phyloP scores from a whole-genome alignment of 2,113 vertebrate genomes.

The Syrrhaptes paradoxus region DNA sequence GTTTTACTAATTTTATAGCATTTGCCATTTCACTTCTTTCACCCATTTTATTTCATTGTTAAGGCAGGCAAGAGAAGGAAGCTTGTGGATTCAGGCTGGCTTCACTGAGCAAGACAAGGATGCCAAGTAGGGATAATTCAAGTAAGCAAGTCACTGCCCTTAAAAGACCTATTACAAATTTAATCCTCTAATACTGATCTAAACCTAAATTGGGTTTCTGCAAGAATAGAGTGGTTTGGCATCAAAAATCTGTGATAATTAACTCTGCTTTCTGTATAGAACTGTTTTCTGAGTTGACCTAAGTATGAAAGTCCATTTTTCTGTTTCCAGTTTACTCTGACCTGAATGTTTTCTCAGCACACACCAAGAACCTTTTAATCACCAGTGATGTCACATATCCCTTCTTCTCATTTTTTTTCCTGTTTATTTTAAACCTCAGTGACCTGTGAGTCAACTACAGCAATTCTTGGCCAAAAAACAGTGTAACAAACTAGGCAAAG shows the following conservation, averaged over 20 bases:
- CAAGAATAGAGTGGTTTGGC: neutral
- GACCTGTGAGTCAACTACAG: constrained; percentile 65
- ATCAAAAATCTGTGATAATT: neutral
- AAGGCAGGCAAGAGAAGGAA: neutral
- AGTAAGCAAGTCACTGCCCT: neutral
- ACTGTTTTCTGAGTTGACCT: neutral
- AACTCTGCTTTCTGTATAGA: neutral
- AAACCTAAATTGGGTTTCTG: neutral
- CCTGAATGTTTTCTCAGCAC: constrained; percentile 37
- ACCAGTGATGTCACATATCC: constrained; percentile 48
- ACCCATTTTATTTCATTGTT: neutral
- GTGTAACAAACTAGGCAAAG: constrained; percentile 29
- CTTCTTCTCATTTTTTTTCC: neutral
- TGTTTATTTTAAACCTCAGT: constrained; percentile 58
- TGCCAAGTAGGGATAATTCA: neutral
- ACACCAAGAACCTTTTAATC: constrained; percentile 13
- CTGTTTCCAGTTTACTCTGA: constrained; percentile 23
- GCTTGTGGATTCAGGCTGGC: neutral
- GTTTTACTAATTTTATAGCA: neutral
- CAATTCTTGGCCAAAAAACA: constrained; percentile 37
- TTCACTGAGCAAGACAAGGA: neutral
- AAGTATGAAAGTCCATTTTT: neutral
- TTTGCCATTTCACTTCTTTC: neutral
- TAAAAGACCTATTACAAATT: neutral
- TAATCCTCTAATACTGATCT: neutral